phyloP scores from a whole-genome alignment of 2,797 vertebrate species.

The Tapirus indicus region DNA sequence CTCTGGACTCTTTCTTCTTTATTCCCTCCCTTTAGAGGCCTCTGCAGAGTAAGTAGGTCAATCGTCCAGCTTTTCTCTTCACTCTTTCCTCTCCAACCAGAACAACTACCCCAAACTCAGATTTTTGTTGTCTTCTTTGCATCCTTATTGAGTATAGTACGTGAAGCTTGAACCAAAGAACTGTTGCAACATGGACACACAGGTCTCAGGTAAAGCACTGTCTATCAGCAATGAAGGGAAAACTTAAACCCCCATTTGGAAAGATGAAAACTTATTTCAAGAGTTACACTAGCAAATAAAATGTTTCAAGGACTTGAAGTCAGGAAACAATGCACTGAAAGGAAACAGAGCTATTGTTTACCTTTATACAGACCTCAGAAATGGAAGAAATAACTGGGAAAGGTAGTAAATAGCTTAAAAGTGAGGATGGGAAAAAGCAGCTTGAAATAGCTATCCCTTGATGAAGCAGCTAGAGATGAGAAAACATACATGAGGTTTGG shows the following conservation, averaged over 20 bases:
- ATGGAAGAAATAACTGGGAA: not conserved
- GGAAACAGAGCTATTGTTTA: not conserved
- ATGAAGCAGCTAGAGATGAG: not conserved
- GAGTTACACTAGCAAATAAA: not conserved
- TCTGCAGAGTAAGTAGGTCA: not conserved
- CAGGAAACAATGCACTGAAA: not conserved
- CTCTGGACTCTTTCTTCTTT: not conserved
- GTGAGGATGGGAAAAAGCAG: not conserved
- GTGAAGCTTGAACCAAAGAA: not conserved
- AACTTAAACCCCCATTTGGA: not conserved
- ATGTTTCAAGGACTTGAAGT: not conserved
- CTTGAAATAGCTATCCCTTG: not conserved
- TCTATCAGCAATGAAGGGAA: not conserved
- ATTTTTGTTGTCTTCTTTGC: not conserved
- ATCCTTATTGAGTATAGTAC: not conserved
- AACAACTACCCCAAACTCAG: not conserved
- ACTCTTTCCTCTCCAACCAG: not conserved
- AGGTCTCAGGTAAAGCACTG: not conserved
- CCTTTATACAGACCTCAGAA: not conserved
- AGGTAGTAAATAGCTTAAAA: not conserved
- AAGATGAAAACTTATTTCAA: not conserved
- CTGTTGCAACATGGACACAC: not conserved
- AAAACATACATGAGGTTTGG: not conserved
- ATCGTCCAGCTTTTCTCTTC: not conserved
- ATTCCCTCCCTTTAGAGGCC: not conserved